phyloP scores from a whole-genome alignment of 2,113 vertebrate genomes.

The Nestor notabilis region DNA sequence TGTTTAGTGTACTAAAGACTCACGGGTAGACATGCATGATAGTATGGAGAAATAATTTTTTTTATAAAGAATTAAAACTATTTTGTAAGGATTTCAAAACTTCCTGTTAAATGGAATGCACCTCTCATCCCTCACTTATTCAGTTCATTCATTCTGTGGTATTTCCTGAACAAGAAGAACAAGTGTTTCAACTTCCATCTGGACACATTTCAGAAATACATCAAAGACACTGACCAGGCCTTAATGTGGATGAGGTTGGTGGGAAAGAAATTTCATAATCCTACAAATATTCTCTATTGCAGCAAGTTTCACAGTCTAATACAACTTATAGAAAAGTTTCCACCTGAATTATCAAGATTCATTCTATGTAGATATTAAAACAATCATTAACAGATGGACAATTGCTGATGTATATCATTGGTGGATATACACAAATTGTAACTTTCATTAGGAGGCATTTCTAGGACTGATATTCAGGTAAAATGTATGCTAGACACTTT shows the following conservation, averaged over 20 bases:
- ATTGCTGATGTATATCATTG: neutral
- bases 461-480: neutral
- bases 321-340: neutral
- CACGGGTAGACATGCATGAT: neutral
- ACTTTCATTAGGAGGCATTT: neutral
- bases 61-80: neutral
- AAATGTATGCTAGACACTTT: neutral
- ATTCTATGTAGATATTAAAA: neutral
- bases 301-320: slow-evolving; percentile 20
- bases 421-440: neutral
- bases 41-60: neutral
- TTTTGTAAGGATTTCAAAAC: neutral
- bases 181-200: slow-evolving; percentile 44
- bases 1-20: neutral
- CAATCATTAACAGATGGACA: neutral
- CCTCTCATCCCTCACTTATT: neutral
- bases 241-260: slow-evolving; percentile 45
- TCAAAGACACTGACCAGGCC: slow-evolving; percentile 20
- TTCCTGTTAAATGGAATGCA: neutral
- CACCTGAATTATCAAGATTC: neutral
- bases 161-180: slow-evolving; percentile 30
- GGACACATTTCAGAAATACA: slow-evolving; percentile 46
- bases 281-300: slow-evolving; percentile 7
- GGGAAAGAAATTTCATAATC: slow-evolving; percentile 40
- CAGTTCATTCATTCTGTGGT: neutral